These are phyloP conservation scores for Leptinotarsa rubiginosa DNA, from an alignment of 2,888 invertebrate genomes.

Conservation along the genomic window DNA sequence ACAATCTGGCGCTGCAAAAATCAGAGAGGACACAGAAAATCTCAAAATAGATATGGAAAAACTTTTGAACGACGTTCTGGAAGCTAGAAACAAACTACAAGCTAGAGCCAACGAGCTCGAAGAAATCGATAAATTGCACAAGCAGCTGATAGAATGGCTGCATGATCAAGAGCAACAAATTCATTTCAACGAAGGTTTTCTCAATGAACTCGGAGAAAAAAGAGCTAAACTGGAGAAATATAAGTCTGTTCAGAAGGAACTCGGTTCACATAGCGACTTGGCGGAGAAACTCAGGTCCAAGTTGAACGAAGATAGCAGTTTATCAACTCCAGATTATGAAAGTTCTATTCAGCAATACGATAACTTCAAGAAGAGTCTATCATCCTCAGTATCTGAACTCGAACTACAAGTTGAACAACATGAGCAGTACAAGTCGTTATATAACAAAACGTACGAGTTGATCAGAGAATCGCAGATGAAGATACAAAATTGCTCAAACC, in stretches of 20 bases:
- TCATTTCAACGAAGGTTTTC: constrained; percentile 77
- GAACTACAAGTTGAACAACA: constrained; percentile 89
- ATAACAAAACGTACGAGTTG: constrained; percentile 88
- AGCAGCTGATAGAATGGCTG: constrained; percentile 87
- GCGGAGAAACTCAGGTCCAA: constrained; percentile 82
- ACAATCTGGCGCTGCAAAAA: constrained; percentile 86
- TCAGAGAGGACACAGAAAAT: constrained; percentile 91
- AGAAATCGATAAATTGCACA: constrained; percentile 86
- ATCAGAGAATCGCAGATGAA: constrained; percentile 83
- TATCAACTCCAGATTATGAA: constrained; percentile 74
- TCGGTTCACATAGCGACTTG: constrained; percentile 82
- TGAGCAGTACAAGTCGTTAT: constrained; percentile 86
- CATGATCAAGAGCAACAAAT: constrained; percentile 89
- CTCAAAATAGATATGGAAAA: constrained; percentile 92
- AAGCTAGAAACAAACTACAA: constrained; percentile 80
- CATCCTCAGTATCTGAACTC: constrained; percentile 76
- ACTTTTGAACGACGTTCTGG: constrained; percentile 83
- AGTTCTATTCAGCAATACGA: constrained; percentile 79
- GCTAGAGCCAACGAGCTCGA: constrained; percentile 83
- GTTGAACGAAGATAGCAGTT: constrained; percentile 73
- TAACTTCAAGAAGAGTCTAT: constrained; percentile 74
- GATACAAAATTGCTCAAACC: constrained; percentile 86
- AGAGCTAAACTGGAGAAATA: constrained; percentile 90
- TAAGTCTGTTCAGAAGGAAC: constrained; percentile 84
- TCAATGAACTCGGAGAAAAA: constrained; percentile 92